Conservation (phyloP, 2,888 invertebrate genomes). For the Acanthosepion lycidas region DNA sequence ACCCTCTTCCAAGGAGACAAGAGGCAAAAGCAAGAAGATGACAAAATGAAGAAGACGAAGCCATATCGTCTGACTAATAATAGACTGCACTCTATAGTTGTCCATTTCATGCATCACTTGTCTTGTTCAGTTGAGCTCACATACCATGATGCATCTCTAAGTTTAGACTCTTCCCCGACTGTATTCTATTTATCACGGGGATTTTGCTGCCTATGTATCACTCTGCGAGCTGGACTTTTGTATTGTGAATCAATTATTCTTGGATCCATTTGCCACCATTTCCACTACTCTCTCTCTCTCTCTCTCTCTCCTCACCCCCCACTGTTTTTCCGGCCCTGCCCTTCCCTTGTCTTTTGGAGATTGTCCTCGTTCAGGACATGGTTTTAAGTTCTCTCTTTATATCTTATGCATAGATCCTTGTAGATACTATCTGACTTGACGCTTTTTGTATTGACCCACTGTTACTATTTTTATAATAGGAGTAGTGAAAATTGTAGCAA, state of each 20-base stretch:
- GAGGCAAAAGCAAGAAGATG: neutral
- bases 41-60: neutral
- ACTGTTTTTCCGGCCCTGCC: neutral
- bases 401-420: neutral
- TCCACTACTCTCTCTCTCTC: neutral
- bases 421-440: neutral
- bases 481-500: neutral
- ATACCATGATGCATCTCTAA: neutral
- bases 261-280: neutral
- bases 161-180: neutral
- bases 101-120: slow-evolving; percentile 6
- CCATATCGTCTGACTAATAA: neutral
- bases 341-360: neutral
- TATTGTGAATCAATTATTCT: slow-evolving; percentile 10
- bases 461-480: neutral
- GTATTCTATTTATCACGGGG: neutral
- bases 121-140: slow-evolving; percentile 21
- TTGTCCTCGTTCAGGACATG: neutral
- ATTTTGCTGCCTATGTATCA: slow-evolving; percentile 18
- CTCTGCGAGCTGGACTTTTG: neutral
- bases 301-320: neutral
- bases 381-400: neutral
- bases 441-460: neutral
- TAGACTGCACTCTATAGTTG: slow-evolving; percentile 22
- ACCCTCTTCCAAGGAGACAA: neutral